Evolutionary conservation across 2,888 invertebrate species (phyloP), one percentile per base, ranked within the genome.

Genomic region (Clusia tigrina): DNA sequence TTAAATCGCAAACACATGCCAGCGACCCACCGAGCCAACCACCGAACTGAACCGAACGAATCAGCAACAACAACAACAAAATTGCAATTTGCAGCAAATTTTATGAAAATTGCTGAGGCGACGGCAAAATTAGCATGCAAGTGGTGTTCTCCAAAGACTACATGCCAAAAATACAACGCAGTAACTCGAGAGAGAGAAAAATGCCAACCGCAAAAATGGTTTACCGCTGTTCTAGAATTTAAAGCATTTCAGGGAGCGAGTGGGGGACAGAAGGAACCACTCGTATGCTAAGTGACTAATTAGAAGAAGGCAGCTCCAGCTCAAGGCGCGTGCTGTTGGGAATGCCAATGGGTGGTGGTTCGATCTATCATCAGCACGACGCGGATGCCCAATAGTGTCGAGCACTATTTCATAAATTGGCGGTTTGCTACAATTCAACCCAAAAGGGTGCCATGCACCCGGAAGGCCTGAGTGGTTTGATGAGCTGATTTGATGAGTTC

Each of bases 1-100:
- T 68, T 67, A 71, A 65, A 71, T 61, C 63, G 52, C 42, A 66
- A 69, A 63, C 53, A 57, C 51, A 37, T 52, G 32, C 22, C 54
- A 61, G 46, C 24, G 32, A 42, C n/a, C n/a, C n/a, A n/a, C n/a
- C n/a, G n/a, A n/a, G n/a, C 42, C 38, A 46, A 25, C 53, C 22
- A 42, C n/a, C n/a, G n/a, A n/a, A n/a, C n/a, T n/a, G n/a, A 42
- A 42, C 32, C 5, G 32, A 58, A 64, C 20, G n/a, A n/a, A 42
- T 32, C 5, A 42, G n/a, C 42, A 55, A 54, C 42, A n/a, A 32
- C 59, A 58, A 55, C 25, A 57, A 46, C 32, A 58, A 55, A 63
- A 61, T 62, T 56, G 54, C 57, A 61, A 58, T 59, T 63, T 64
- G 61, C 58, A 58, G 52, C 63, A 63, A 55, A 56, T 56, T 59